Conservation (phyloP, 2,888 invertebrate genomes). For the Mantis religiosa region DNA sequence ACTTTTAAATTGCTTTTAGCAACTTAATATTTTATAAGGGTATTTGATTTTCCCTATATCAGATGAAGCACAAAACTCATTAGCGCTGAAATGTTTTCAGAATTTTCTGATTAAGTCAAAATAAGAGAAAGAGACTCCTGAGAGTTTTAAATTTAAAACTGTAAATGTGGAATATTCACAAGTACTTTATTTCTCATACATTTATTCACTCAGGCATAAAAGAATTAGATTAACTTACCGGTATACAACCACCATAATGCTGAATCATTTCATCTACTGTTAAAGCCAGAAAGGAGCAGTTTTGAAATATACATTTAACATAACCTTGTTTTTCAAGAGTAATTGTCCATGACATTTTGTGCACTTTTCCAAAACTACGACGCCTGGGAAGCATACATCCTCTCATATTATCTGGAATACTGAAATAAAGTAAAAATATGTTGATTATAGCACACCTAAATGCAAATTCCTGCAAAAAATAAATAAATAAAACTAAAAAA, state of each 20-base stretch:
- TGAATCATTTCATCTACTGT: constrained; percentile 34
- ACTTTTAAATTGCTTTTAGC: no score
- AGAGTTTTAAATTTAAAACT: no score
- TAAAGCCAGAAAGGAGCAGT: constrained; percentile 36
- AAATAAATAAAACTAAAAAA: no score
- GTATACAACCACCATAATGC: constrained; percentile 30
- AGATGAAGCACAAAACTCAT: no score
- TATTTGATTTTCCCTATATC: no score
- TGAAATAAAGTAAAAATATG: background rate
- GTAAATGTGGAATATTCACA: no score
- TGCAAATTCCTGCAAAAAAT: background rate
- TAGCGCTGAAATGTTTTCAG: no score
- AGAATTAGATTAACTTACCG: constrained; percentile 10
- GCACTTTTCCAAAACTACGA: constrained; percentile 28
- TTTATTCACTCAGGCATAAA: background rate
- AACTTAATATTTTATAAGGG: no score
- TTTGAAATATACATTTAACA: constrained; percentile 34
- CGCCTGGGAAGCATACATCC: constrained; percentile 15
- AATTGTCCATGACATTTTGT: constrained; percentile 34
- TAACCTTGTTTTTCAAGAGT: constrained; percentile 34
- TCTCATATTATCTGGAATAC: background rate
- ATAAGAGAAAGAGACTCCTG: no score
- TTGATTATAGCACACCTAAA: background rate
- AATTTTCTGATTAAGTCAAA: no score
- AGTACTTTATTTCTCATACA: no score